phyloP scores from a whole-genome alignment of 1,140 invertebrate species.

The Aphelenchoides fujianensis region DNA sequence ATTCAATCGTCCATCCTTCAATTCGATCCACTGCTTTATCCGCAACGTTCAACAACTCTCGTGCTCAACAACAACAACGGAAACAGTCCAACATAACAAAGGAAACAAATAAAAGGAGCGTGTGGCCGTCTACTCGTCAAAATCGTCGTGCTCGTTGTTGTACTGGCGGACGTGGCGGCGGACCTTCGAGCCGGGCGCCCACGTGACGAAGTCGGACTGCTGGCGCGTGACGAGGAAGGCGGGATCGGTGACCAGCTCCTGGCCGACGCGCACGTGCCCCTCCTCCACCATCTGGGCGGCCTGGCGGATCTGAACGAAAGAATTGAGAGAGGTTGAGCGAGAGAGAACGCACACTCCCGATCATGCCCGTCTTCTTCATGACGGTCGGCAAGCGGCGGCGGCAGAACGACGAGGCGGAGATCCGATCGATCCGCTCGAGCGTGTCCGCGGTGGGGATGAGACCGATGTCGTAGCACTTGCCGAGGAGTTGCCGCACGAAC shows the following conservation, averaged over 20 bases:
- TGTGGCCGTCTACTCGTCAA: slow-evolving; percentile 45
- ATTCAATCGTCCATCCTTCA: no score
- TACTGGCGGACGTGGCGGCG: slow-evolving; percentile 86
- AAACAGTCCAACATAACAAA: neutral
- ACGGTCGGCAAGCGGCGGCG: slow-evolving; percentile 63
- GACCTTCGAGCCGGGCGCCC: slow-evolving; percentile 91
- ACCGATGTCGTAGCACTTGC: slow-evolving; percentile 86
- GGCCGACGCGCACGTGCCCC: slow-evolving; percentile 82
- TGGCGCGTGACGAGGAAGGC: slow-evolving; percentile 90
- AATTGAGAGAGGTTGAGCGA: neutral
- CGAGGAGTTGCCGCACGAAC: slow-evolving; percentile 77
- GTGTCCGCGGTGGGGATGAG: slow-evolving; percentile 83
- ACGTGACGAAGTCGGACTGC: slow-evolving; percentile 95
- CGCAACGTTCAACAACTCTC: no score
- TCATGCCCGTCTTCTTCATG: slow-evolving; percentile 53
- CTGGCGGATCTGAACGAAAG: slow-evolving; percentile 69
- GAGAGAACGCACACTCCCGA: slow-evolving; percentile 35
- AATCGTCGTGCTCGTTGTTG: slow-evolving; percentile 70
- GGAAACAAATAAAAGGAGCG: neutral
- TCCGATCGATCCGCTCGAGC: slow-evolving; percentile 75
- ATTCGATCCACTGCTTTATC: no score
- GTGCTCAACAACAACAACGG: no score
- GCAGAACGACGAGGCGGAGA: slow-evolving; percentile 88
- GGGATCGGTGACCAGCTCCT: slow-evolving; percentile 91
- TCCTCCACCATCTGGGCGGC: slow-evolving; percentile 90